These are phyloP conservation scores for Allobates femoralis DNA, from an alignment of 2,797 vertebrate species.

Conservation along the genomic window DNA sequence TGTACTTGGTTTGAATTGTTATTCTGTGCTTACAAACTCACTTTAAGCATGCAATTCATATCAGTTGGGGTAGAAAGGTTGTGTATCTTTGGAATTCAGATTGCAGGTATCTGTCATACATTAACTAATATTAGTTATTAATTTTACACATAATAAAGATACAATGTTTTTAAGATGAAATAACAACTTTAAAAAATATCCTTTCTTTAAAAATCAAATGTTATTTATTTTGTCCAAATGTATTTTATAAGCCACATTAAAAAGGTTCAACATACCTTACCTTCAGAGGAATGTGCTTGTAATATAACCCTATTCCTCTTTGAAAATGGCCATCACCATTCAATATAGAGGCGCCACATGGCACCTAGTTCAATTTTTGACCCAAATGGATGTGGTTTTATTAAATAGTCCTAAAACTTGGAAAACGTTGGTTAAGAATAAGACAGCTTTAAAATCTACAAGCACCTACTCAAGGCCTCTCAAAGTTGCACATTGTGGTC, in stretches of 20 bases:
- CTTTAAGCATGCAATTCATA: too few relatives aligned
- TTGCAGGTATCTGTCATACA: too few relatives aligned
- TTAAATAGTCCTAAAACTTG: background rate
- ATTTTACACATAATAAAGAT: too few relatives aligned
- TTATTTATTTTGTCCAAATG: too few relatives aligned
- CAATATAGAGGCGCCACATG: background rate
- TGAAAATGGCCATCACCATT: background rate
- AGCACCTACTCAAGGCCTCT: background rate
- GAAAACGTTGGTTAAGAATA: background rate
- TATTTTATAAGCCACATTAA: background rate
- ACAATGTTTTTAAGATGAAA: too few relatives aligned
- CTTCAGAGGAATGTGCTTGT: background rate
- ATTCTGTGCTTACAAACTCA: too few relatives aligned
- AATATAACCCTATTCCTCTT: background rate
- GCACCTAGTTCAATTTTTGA: background rate
- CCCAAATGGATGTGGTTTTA: background rate
- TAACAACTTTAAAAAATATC: too few relatives aligned
- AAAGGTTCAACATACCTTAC: background rate
- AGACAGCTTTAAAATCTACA: constrained; percentile 13
- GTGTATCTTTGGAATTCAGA: too few relatives aligned
- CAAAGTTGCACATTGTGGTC: background rate
- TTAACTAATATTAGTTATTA: too few relatives aligned
- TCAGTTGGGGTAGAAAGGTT: too few relatives aligned
- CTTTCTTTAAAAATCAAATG: too few relatives aligned
- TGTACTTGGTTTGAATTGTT: too few relatives aligned